These are phyloP conservation scores for Epizoanthus ramosus DNA, from an alignment of 92 coral and sea anemone genomes.

Conservation along the genomic window DNA sequence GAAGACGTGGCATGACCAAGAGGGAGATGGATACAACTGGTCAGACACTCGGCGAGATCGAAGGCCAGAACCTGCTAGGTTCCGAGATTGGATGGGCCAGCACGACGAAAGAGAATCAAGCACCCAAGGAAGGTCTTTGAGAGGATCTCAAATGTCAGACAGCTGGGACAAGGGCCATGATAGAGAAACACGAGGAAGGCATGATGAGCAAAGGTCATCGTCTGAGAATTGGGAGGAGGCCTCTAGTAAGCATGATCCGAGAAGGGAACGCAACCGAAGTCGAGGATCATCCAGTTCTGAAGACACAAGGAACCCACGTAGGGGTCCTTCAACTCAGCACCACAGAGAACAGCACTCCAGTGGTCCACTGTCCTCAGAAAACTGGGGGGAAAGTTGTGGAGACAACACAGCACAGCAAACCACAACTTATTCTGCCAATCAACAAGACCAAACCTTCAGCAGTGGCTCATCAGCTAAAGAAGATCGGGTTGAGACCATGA, in stretches of 20 bases:
- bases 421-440: not conserved
- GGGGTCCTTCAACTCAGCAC: not conserved
- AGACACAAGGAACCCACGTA: not conserved
- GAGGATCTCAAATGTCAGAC: not conserved
- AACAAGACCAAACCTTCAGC: not conserved
- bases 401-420: not conserved
- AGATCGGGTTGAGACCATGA: not conserved
- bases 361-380: not conserved
- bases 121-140: not conserved
- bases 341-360: not conserved
- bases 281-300: not conserved
- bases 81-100: constrained; percentile 32
- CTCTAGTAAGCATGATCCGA: not conserved
- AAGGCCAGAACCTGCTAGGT: constrained; percentile 12
- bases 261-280: not conserved
- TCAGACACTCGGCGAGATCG: not conserved
- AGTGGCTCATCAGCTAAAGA: not conserved
- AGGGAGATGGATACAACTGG: constrained; percentile 5
- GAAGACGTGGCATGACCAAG: constrained; percentile 17
- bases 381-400: not conserved
- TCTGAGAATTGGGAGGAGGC: constrained; percentile 18
- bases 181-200: not conserved
- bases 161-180: not conserved
- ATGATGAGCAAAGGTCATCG: not conserved
- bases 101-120: not conserved